A percentile compares a stretch with the other conserved stretches of the same genome.
Conservation (phyloP, 2,888 invertebrate species). For the Apoderus coryli region DNA sequence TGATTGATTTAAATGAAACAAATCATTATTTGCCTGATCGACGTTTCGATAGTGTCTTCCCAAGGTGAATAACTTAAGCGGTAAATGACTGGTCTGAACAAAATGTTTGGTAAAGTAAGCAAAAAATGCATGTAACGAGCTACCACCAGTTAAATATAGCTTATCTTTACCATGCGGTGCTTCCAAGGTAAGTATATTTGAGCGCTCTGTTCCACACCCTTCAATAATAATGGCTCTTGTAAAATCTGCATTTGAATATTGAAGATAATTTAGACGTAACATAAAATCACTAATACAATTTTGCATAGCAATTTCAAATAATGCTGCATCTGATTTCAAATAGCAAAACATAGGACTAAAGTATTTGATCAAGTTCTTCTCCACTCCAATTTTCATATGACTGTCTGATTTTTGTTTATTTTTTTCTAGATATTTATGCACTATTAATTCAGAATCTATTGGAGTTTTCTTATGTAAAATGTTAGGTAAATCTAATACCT, state of each 20-base stretch:
- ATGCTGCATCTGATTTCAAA: constrained; percentile 50
- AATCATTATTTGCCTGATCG: constrained; percentile 27
- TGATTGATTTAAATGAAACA: constrained; percentile 56
- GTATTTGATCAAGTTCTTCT: constrained; percentile 41
- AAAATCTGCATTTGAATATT: constrained; percentile 67
- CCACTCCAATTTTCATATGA: constrained; percentile 42
- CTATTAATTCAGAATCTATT: constrained; percentile 23
- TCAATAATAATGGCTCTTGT: constrained; percentile 59
- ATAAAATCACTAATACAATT: constrained; percentile 37
- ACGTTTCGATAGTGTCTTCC: constrained; percentile 54
- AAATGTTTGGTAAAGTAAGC: constrained; percentile 56
- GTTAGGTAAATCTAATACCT: constrained; percentile 56
- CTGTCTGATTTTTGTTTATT: constrained; percentile 27
- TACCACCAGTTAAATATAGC: constrained; percentile 62
- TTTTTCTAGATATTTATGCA: constrained; percentile 25
- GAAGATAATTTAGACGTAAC: constrained; percentile 39
- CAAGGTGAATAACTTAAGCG: constrained; percentile 51
- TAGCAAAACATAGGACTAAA: constrained; percentile 45
- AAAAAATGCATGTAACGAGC: constrained; percentile 56
- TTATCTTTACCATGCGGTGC: constrained; percentile 39
- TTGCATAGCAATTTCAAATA: constrained; percentile 50
- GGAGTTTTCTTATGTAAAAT: constrained; percentile 50
- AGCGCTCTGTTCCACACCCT: constrained; percentile 46
- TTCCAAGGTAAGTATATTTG: constrained; percentile 43
- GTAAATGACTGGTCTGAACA: constrained; percentile 45